These are phyloP conservation scores for Hirtodrosophila histrioides DNA, from an alignment of 2,888 invertebrate genomes.

Conservation along the genomic window DNA sequence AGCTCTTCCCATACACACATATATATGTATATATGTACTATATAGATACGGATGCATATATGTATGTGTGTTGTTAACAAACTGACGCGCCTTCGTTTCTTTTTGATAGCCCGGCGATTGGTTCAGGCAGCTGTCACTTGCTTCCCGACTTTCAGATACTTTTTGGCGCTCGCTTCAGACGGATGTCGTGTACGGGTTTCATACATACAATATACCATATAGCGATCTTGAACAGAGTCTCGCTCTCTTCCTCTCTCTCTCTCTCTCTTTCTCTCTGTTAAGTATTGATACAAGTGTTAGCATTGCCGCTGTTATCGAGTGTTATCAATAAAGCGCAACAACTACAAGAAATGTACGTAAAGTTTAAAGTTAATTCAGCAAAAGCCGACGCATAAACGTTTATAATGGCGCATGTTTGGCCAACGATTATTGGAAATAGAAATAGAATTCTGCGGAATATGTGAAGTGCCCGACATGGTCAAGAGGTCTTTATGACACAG, in stretches of 20 bases:
- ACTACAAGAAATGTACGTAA: conserved; percentile 31
- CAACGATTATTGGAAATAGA: conserved; percentile 10
- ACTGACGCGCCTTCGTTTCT: conserved; percentile 68
- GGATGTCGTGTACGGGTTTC: conserved; percentile 53
- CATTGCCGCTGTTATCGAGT: conserved; percentile 41
- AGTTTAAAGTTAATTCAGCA: conserved; percentile 30
- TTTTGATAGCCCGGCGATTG: conserved; percentile 30
- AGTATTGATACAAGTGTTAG: conserved; percentile 60
- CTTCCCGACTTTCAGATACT: conserved; percentile 65
- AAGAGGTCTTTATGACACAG: neutral
- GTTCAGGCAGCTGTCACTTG: conserved; percentile 42
- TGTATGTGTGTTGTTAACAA: conserved; percentile 19
- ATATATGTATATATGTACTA: no score
- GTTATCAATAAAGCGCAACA: conserved; percentile 28
- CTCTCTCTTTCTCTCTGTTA: neutral
- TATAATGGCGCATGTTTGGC: conserved; percentile 6
- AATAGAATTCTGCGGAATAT: conserved; percentile 10
- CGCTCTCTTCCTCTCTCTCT: conserved; percentile 4
- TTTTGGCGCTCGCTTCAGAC: conserved; percentile 64
- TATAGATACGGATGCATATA: no score
- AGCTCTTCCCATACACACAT: conserved; percentile 40
- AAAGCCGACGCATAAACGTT: conserved; percentile 10
- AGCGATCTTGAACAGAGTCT: neutral
- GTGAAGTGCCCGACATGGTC: neutral
- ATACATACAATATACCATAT: neutral